Evolutionary conservation across 2,113 vertebrate species (phyloP), one percentile per base, ranked within the genome.

Genomic region (Athene cunicularia): DNA sequence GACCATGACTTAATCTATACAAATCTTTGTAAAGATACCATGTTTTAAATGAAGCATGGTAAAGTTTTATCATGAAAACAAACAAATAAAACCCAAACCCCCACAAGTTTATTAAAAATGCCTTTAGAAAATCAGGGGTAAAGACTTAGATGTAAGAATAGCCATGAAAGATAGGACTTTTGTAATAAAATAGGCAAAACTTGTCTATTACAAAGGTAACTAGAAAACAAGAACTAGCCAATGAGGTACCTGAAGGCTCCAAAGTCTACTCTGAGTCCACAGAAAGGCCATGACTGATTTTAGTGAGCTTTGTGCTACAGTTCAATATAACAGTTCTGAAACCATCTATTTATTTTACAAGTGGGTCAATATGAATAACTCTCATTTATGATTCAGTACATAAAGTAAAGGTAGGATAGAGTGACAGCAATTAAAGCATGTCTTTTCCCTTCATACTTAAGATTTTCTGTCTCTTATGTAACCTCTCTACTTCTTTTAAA

Each of bases 1-100:
- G 32, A 50, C 11, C 17, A 23, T 37, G 7, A 55, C 12, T 41
- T 63, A n/a, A 70, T 33, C 55, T 33, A 24, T 33, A 56, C 24
- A 80, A 50, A 55, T 33, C 37, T 58, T 63, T 63, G 19, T 45
- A 52, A 50, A 88, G 23, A 62, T 2, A 58, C 1, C 3, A 7
- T 8, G 6, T 27, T 75, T 83, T 41, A 67, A 70, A 45, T 2
- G 11, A 62, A 77, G 45, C 7, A 70, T 13, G 8, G 39, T 27
- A 70, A 77, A 71, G n/a, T n/a, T 71, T 14, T 39, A 71, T 22
- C 7, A 19, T 17, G 4, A 56, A 86, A 76, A 35, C 33, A 49
- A 90, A 22, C 24, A 49, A n/a, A 1, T 0, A 47, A 47, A 47
- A 47, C 9, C 18, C 45, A 8, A 47, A 47, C 5, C 0, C 3